Evolutionary conservation across 2,113 vertebrate genomes (phyloP).

Genomic region (Leiothrix lutea): DNA sequence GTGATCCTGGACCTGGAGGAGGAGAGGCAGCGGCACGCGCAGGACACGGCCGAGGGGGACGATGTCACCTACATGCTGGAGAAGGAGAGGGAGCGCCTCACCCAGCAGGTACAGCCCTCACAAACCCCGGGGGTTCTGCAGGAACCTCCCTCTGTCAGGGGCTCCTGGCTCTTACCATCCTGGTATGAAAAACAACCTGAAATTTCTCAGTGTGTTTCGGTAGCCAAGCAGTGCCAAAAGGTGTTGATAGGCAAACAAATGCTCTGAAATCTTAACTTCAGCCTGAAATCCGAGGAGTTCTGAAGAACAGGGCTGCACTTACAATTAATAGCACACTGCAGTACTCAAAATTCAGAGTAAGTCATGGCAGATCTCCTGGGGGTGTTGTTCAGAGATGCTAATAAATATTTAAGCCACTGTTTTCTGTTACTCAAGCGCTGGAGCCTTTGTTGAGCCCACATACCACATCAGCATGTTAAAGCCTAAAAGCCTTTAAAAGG

Average conservation of each 20-base stretch:
- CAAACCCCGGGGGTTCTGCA: not conserved
- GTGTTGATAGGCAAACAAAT: not conserved
- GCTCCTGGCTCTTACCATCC: not conserved
- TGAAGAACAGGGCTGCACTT: not conserved
- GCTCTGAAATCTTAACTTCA: not conserved
- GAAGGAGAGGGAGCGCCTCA: conserved; percentile 93
- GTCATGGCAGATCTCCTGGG: not conserved
- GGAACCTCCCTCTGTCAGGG: not conserved
- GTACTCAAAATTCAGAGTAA: not conserved
- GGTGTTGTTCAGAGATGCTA: not conserved
- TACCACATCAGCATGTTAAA: conserved; percentile 8
- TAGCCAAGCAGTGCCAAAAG: not conserved
- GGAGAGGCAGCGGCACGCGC: conserved; percentile 89
- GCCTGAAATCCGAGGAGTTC: not conserved
- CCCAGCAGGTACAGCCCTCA: conserved; percentile 85
- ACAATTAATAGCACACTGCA: not conserved
- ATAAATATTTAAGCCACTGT: conserved; percentile 32
- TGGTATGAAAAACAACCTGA: rapidly evolving
- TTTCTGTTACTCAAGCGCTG: not conserved
- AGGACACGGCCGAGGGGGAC: conserved; percentile 95
- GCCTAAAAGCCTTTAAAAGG: not conserved
- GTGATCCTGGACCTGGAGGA: conserved; percentile 97
- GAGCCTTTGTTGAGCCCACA: not conserved
- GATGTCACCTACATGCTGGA: conserved; percentile 98
- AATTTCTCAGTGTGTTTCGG: rapidly evolving